These are phyloP conservation scores for Zele albiditarsus DNA, from an alignment of 2,888 invertebrate genomes.

Conservation along the genomic window DNA sequence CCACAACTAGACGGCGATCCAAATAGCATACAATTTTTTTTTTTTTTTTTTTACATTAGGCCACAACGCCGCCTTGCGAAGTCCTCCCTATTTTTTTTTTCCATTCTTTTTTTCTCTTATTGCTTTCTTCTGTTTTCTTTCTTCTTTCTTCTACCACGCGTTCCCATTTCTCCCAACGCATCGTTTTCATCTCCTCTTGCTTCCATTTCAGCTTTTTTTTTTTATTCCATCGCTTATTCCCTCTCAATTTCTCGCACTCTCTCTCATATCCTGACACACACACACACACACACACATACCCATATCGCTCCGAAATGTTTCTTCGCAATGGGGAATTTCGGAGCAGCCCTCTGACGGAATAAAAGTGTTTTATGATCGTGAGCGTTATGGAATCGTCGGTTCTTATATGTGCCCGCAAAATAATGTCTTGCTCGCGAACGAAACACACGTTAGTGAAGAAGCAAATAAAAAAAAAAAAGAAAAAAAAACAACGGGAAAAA, in stretches of 20 bases:
- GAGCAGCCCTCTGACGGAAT: slow-evolving; percentile 61
- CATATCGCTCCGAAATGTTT: slow-evolving; percentile 41
- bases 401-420: slow-evolving; percentile 56
- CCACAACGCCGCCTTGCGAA: slow-evolving; percentile 37
- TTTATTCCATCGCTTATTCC: slow-evolving; percentile 44
- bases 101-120: slow-evolving; percentile 33
- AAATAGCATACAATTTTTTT: slow-evolving; percentile 49
- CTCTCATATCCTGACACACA: slow-evolving; percentile 8
- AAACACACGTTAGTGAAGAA: slow-evolving; percentile 20
- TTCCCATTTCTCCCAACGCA: slow-evolving; percentile 33
- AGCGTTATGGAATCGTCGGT: slow-evolving; percentile 46
- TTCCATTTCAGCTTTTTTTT: slow-evolving; percentile 40
- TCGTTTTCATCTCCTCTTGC: slow-evolving; percentile 41
- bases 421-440: slow-evolving; percentile 52
- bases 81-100: slow-evolving; percentile 36
- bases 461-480: slow-evolving; percentile 25
- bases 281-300: slow-evolving; percentile 41
- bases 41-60: slow-evolving; percentile 37
- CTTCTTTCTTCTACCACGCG: slow-evolving; percentile 24
- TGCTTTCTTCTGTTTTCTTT: slow-evolving; percentile 35
- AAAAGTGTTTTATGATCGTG: slow-evolving; percentile 65
- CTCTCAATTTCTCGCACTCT: slow-evolving; percentile 44
- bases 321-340: slow-evolving; percentile 63
- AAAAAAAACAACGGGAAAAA: slow-evolving; percentile 17
- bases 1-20: slow-evolving; percentile 55